Percentiles rank a stretch among this genome's conserved stretches.
Conservation (phyloP, 2,888 invertebrate genomes). For the Scaptomyza polygonia region DNA sequence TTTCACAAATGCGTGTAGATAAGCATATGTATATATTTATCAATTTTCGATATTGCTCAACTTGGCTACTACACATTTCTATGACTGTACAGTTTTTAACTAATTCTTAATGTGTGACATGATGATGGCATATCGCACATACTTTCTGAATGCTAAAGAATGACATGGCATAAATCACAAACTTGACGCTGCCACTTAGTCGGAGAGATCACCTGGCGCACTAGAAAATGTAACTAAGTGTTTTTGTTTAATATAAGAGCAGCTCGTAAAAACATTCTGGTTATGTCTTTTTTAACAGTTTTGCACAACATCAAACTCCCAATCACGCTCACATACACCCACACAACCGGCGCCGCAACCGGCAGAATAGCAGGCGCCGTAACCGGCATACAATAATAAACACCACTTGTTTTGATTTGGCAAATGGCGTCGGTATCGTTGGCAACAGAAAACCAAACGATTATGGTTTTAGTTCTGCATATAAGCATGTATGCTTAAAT, state of each 20-base stretch:
- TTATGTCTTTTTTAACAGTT: constrained; percentile 10
- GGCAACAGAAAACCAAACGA: constrained; percentile 32
- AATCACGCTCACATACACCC: not conserved
- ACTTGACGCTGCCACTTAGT: constrained; percentile 26
- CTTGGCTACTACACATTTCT: no score
- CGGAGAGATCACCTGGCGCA: constrained; percentile 51
- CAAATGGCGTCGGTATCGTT: constrained; percentile 11
- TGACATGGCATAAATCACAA: constrained; percentile 26
- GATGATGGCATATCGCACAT: no score
- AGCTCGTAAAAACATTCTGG: not conserved
- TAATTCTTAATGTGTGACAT: no score
- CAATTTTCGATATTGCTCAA: no score
- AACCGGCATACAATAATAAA: constrained; percentile 56
- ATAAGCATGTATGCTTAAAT: not conserved
- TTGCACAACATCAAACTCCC: not conserved
- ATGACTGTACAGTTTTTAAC: no score
- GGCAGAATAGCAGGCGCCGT: constrained; percentile 19
- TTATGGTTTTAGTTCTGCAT: not conserved
- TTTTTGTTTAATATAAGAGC: constrained; percentile 3
- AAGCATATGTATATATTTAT: no score
- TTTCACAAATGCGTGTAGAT: no score
- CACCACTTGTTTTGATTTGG: no score
- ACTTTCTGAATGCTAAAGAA: no score
- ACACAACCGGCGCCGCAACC: constrained; percentile 6
- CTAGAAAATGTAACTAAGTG: not conserved